Conservation (phyloP, 2,888 invertebrate genomes). For the Synanthedon tipuliformis region DNA sequence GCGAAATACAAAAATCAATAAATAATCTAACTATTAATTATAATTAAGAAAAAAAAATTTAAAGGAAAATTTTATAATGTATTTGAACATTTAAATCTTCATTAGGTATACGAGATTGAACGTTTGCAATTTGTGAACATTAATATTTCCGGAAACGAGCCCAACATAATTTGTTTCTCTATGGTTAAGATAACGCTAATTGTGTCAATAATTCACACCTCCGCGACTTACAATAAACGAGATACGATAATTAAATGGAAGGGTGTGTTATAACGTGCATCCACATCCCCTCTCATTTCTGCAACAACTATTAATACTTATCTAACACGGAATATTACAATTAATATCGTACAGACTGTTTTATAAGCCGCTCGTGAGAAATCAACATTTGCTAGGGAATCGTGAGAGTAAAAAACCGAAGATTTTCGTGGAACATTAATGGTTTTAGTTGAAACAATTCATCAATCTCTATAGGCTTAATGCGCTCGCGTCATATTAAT, state of each 20-base stretch:
- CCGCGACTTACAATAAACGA: constrained; percentile 43
- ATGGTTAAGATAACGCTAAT: constrained; percentile 29
- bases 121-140: no score
- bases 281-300: constrained; percentile 30
- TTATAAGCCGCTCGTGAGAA: constrained; percentile 54
- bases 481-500: constrained; percentile 13
- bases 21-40: no score
- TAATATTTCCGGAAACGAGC: no score
- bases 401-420: constrained; percentile 11
- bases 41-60: no score
- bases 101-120: no score
- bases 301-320: constrained; percentile 55
- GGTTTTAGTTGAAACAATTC: constrained; percentile 33
- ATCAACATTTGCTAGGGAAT: constrained; percentile 40
- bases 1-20: no score
- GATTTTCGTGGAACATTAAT: constrained; percentile 16
- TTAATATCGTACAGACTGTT: constrained; percentile 58
- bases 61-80: no score
- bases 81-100: no score
- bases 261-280: constrained; percentile 22
- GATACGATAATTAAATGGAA: constrained; percentile 57
- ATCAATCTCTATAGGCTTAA: constrained; percentile 54
- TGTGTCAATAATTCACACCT: constrained; percentile 38
- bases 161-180: constrained; percentile 2
- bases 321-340: constrained; percentile 64